Base-by-base conservation (phyloP, 1,140 invertebrate species). In the Helicoverpa armigera region DNA sequence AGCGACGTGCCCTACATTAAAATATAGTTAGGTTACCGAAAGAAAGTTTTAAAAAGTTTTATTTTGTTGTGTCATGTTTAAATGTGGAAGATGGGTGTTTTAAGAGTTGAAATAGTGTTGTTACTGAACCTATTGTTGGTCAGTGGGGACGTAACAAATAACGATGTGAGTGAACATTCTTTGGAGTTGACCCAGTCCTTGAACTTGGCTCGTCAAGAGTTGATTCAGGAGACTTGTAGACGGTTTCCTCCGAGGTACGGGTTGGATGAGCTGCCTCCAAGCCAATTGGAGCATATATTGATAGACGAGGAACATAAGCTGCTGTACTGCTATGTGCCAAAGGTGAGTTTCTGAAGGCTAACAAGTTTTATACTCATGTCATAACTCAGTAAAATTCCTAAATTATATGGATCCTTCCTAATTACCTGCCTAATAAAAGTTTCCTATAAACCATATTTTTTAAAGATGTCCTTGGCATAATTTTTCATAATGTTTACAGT, bases 251-350 rank as follows among this genome's bases (percentile, higher is more conserved):
- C 89, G 14, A 90, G 88, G 58, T 88, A 73, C 51, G 88, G 80
- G 16, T 61, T 96, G 5, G 94, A 95, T 58, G 93, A 96, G 80
- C 83, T 96, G 53, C 96, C 94, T 63, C 92, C 95, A 12, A 95
- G 92, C 77, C 95, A 96, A 81, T 96, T 97, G 85, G 96, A 96
- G 85, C 97, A 98, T 90, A 96, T 98, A 90, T 95, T 98, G 78
- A 96, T 98, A 16, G 97, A 98, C 89, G 97, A 97, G 86, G 96
- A 96, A 69, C 97, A 98, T 86, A 97, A 97, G 88, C 92, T 98
- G 3, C 95, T 99, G 0, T 99, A 99, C 90, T 99, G 98, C 91
- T 98, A 98, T 94, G 98, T 99, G 69, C 98, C 98, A 74, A 99
- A 99, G 96, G 98, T 98, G 95, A 95, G 93, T 89, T 83, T 86